These are phyloP conservation scores for Watsonalla binaria DNA, from an alignment of 2,888 invertebrate genomes.

Conservation along the genomic window DNA sequence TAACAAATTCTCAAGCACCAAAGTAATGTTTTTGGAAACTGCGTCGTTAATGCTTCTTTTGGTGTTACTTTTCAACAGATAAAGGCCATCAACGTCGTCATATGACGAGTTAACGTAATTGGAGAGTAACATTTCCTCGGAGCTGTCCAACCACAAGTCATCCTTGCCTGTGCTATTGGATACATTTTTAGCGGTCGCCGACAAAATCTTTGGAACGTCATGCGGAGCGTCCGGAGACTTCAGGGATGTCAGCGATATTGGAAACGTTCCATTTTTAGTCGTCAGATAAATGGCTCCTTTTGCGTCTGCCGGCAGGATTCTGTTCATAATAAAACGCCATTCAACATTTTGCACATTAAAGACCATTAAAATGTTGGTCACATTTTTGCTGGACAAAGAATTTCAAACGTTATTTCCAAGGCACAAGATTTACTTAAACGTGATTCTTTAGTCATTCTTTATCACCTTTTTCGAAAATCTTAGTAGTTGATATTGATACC, in stretches of 20 bases:
- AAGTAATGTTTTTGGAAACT: conserved; percentile 90
- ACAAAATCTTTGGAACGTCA: conserved; percentile 56
- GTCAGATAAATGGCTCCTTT: conserved; percentile 75
- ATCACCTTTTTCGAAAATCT: too few species aligned
- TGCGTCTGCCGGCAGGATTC: conserved; percentile 47
- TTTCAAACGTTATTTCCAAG: too few species aligned
- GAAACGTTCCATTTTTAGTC: conserved; percentile 74
- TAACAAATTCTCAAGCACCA: conserved; percentile 90
- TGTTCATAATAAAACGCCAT: conserved; percentile 30
- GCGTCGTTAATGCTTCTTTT: conserved; percentile 82
- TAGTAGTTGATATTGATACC: too few species aligned
- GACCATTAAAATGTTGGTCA: neutral
- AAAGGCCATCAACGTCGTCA: conserved; percentile 35
- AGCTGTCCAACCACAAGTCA: conserved; percentile 48
- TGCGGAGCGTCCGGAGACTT: conserved; percentile 51
- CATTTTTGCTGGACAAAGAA: neutral
- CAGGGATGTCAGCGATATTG: conserved; percentile 68
- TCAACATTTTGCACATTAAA: neutral
- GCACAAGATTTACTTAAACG: too few species aligned
- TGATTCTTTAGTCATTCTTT: too few species aligned
- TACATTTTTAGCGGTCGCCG: conserved; percentile 54
- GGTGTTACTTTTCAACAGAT: conserved; percentile 45
- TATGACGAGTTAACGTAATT: conserved; percentile 59
- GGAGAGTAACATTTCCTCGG: conserved; percentile 52
- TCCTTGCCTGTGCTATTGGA: conserved; percentile 34